Base-by-base conservation (phyloP, 2,888 invertebrate species). In the Lycocerus yunnanus region DNA sequence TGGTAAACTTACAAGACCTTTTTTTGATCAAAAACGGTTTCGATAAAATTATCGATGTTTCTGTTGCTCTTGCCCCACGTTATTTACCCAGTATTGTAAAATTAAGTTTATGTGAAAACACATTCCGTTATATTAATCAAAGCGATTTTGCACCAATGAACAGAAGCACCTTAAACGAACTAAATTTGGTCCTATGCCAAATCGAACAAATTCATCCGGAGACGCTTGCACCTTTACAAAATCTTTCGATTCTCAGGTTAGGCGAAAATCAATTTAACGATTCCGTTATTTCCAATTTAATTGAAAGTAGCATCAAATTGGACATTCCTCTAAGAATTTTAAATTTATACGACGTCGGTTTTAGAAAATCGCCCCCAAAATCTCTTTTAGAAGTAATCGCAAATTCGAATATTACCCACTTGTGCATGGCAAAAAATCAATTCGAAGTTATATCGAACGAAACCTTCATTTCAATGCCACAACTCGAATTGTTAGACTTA, bases 1-100 rank as follows among this genome's bases (percentile, higher is more conserved):
- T 91, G 58, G 80, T 77, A 0, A 89, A 88, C 75, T 87, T 92
- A 14, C 83, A 84, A 65, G 88, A 88, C 75, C 82, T 92, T 61
- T 88, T 86, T 68, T 82, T 92, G 78, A 87, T 89, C 6, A 90
- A 90, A 80, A 91, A 91, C 79, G 90, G 89, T 18, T 90, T 91
- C 77, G 82, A 80, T 2, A 87, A 85, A 67, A 84, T 91, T 10
- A 75, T 86, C 16, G 84, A 88, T 13, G 79, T 91, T 16, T 87
- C 89, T 0, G 81, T 85, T 61, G 87, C 89, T 1, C 86, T 90
- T 61, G 85, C 84, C 58, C 85, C 87, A 0, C 84, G 78, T 9
- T 84, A 86, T 68, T 80, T 91, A 58, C 90, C 90, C 1, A 85
- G 85, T 0, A 79, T 92, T 6, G 82, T 79, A 74, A 86, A 85